phyloP scores from a whole-genome alignment of 2,113 vertebrate species.

The Oncorhynchus gorbuscha region DNA sequence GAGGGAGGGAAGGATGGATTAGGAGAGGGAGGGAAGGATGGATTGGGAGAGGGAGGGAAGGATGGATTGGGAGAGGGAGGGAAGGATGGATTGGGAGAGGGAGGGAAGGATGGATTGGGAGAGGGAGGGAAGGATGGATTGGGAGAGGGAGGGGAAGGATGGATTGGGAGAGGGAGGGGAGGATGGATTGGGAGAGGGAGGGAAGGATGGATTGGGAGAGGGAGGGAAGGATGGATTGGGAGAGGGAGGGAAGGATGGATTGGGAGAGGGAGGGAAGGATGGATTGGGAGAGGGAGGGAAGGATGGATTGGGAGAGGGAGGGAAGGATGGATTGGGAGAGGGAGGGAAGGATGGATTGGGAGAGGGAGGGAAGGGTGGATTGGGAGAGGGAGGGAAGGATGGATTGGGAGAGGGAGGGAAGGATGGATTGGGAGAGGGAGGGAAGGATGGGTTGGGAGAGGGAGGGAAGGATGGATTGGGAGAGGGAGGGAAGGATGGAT shows the following conservation, averaged over 20 bases:
- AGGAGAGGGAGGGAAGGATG: background rate
- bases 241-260: background rate
- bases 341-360: background rate
- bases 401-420: background rate
- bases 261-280: background rate
- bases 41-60: background rate
- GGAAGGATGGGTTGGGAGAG: background rate
- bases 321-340: background rate
- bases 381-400: background rate
- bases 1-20: background rate
- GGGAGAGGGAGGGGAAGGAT: background rate
- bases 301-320: background rate
- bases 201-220: background rate
- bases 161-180: background rate
- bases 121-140: background rate
- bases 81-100: background rate
- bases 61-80: background rate
- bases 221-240: background rate
- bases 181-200: background rate
- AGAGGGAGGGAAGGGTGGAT: background rate
- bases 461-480: background rate
- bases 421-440: background rate
- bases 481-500: background rate
- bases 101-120: background rate
- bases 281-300: background rate